These are phyloP conservation scores for Siderastrea siderea DNA, from an alignment of 92 coral and sea anemone genomes.

Conservation along the genomic window DNA sequence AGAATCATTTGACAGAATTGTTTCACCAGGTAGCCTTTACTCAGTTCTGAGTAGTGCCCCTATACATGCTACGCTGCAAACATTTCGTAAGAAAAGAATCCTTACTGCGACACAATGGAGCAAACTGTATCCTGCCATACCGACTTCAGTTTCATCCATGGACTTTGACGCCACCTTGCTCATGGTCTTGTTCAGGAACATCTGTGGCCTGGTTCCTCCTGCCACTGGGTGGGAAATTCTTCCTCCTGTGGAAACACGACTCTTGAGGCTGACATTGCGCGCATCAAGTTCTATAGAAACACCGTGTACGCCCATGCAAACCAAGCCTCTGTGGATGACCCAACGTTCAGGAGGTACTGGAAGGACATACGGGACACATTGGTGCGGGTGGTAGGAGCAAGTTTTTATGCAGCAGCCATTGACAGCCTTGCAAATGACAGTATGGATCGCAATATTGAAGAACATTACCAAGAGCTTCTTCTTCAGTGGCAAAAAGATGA, in stretches of 20 bases:
- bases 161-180: not conserved
- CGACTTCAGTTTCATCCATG: not conserved
- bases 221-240: not conserved
- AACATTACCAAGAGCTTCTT: not conserved
- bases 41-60: not conserved
- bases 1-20: not conserved
- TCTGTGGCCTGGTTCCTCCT: not conserved
- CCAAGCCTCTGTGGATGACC: not conserved
- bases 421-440: not conserved
- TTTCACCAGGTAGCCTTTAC: not conserved
- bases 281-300: slow-evolving; percentile 5
- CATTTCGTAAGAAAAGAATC: not conserved
- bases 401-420: not conserved
- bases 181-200: too few relatives aligned
- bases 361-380: not conserved
- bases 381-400: not conserved
- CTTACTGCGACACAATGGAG: too few relatives aligned
- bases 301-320: not conserved
- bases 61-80: not conserved
- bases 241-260: not conserved
- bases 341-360: not conserved
- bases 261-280: not conserved
- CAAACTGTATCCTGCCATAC: too few relatives aligned
- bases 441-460: not conserved
- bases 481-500: not conserved